A percentile compares a stretch with the other conserved stretches of the same genome.
Evolutionary conservation across 2,113 vertebrate species (phyloP).

Genomic region (Crotalus helleri): DNA sequence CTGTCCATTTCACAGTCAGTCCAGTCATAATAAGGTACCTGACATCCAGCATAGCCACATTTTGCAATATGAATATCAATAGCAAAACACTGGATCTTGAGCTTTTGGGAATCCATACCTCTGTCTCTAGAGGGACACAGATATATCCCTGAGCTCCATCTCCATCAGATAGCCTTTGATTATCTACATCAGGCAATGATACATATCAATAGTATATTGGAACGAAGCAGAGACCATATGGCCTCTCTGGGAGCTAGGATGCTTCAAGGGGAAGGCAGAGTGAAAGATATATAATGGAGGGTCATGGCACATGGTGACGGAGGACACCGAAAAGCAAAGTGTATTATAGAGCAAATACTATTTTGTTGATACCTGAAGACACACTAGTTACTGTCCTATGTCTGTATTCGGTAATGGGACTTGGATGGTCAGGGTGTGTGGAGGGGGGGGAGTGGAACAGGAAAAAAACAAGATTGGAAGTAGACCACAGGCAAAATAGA

Average conservation of each 20-base stretch:
- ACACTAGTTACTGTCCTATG: neutral
- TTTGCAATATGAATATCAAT: constrained; percentile 14
- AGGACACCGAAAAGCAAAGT: too few relatives aligned
- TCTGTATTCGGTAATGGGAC: too few relatives aligned
- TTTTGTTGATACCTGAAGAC: neutral
- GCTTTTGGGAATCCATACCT: neutral
- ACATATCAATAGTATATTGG: neutral
- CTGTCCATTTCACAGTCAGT: neutral
- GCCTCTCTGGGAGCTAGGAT: neutral
- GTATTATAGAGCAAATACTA: neutral
- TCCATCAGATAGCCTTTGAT: neutral
- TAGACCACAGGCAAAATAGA: neutral
- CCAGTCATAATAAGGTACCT: neutral
- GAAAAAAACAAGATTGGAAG: neutral
- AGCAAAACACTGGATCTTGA: neutral
- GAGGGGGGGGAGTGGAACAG: neutral
- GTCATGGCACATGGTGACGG: too few relatives aligned
- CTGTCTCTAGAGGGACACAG: neutral
- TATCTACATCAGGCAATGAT: neutral
- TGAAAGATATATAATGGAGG: neutral
- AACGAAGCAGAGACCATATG: neutral
- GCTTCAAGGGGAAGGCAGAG: neutral
- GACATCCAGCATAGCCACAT: constrained; percentile 15
- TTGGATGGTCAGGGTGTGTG: too few relatives aligned
- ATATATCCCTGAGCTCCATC: constrained; percentile 8